Conservation (phyloP, 2,797 vertebrate genomes). For the Gila robusta region DNA sequence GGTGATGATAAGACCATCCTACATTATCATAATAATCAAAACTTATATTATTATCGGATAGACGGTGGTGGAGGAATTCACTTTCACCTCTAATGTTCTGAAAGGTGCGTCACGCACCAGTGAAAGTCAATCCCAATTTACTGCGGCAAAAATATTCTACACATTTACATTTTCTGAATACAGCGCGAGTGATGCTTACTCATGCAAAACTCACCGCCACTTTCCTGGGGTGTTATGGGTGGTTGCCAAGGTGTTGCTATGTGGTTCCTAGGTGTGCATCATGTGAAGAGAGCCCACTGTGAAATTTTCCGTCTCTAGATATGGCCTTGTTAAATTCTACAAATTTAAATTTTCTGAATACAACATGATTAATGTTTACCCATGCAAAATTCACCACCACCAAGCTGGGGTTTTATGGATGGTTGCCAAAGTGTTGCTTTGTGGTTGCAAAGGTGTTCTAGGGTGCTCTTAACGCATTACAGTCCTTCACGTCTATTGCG, state of each 20-base stretch:
- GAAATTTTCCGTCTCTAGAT: neutral
- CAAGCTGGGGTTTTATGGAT: neutral
- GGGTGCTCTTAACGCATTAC: neutral
- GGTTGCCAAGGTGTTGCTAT: neutral
- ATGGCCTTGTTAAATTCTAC: neutral
- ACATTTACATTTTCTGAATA: neutral
- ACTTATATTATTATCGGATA: conserved; percentile 21
- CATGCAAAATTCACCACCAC: neutral
- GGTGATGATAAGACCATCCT: conserved; percentile 30
- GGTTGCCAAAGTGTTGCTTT: neutral
- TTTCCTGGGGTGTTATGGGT: neutral
- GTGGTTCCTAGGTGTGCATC: neutral
- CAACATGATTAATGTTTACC: neutral
- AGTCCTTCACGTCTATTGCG: too few species aligned
- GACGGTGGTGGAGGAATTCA: neutral
- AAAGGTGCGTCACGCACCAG: conserved; percentile 5
- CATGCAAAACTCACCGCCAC: neutral
- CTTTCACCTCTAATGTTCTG: conserved; percentile 32
- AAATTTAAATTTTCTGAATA: neutral
- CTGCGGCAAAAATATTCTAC: conserved; percentile 10
- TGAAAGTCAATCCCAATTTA: conserved; percentile 14
- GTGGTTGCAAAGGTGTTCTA: neutral
- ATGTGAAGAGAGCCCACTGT: neutral
- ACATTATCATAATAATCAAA: conserved; percentile 32
- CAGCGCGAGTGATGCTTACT: neutral